These are phyloP conservation scores for Chironomus tentans DNA, from an alignment of 2,888 invertebrate genomes.

Conservation along the genomic window DNA sequence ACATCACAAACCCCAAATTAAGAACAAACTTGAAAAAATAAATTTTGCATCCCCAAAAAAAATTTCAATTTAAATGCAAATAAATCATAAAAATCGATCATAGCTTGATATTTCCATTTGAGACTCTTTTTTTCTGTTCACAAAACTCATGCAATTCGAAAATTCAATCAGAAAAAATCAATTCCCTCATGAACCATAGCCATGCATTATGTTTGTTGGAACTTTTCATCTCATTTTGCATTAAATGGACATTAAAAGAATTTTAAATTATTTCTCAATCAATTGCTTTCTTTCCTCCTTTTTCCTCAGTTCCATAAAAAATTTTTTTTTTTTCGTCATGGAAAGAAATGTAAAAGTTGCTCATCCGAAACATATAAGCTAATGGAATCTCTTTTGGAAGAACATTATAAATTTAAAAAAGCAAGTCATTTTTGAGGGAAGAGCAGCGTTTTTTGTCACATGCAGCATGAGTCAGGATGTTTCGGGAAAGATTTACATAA, in stretches of 20 bases:
- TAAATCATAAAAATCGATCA: neutral
- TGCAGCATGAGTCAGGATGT: neutral
- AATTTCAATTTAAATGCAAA: slow-evolving; percentile 21
- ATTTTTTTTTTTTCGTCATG: too few relatives aligned
- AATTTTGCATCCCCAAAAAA: neutral
- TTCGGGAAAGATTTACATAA: neutral
- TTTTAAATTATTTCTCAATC: too few relatives aligned
- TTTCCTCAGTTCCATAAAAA: too few relatives aligned
- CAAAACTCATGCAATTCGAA: neutral
- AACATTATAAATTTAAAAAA: neutral
- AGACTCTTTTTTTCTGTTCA: neutral
- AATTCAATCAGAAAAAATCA: slow-evolving; percentile 2
- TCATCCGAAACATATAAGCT: slow-evolving; percentile 5
- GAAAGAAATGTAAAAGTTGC: neutral
- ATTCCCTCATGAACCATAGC: neutral
- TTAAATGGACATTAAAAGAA: slow-evolving; percentile 7
- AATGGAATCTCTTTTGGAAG: neutral
- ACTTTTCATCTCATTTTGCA: too few relatives aligned
- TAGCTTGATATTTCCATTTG: neutral
- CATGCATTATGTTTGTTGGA: too few relatives aligned
- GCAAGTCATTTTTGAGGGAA: neutral
- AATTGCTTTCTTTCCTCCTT: too few relatives aligned
- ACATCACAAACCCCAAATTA: neutral
- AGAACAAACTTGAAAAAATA: neutral
- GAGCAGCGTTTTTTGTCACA: neutral